These are phyloP conservation scores for Tribolium freemani DNA, from an alignment of 2,888 invertebrate species.

Conservation along the genomic window DNA sequence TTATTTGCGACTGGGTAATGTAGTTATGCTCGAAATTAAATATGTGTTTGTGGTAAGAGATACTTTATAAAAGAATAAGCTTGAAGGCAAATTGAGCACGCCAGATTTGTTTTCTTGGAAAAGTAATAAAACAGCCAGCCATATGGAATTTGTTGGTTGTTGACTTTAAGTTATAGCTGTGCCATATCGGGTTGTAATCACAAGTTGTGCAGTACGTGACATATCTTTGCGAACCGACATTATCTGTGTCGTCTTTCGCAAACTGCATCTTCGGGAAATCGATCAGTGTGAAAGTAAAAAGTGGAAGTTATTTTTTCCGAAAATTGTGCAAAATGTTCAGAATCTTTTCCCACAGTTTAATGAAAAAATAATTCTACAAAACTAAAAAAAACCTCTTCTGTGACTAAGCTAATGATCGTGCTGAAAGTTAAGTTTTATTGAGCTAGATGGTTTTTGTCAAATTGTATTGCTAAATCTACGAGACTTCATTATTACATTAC, in stretches of 20 bases:
- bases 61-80: background rate
- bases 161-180: constrained; percentile 16
- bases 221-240: constrained; percentile 9
- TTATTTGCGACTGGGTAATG: no score
- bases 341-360: no score
- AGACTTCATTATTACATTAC: no score
- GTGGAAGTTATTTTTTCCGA: background rate
- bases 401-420: no score
- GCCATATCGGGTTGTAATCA: constrained; percentile 10
- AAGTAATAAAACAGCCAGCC: background rate
- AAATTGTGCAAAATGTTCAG: background rate
- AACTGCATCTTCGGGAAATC: background rate
- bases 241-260: constrained; percentile 22
- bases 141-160: background rate
- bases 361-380: no score
- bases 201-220: constrained; percentile 19
- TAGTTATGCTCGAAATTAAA: no score
- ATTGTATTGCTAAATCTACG: no score
- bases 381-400: no score
- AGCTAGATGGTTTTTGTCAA: no score
- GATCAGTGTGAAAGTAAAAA: background rate
- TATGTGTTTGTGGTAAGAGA: no score
- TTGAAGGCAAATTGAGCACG: background rate
- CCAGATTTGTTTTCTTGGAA: constrained; percentile 1
- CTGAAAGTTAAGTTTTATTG: no score